Base-by-base conservation (phyloP, 2,797 vertebrate genomes). In the Danio tinwini region DNA sequence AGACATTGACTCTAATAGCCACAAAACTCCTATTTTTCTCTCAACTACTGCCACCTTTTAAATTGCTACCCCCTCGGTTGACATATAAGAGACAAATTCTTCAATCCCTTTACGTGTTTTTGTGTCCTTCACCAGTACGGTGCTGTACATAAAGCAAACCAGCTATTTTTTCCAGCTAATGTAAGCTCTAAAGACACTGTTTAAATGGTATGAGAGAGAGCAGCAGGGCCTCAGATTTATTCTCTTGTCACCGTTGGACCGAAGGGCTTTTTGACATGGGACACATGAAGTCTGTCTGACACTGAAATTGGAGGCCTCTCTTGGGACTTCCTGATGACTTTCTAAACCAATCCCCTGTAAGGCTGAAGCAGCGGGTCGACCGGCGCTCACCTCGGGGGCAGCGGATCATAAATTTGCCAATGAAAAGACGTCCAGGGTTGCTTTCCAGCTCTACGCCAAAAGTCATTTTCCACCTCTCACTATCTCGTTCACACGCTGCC, bases 391-490 rank as follows among this genome's bases (percentile, higher is more conserved):
- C 76, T 70, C 68, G 29, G 72, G 29, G 13, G 70, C n/a, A 78
- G 59, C 17, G n/a, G 78, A 88, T 89, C 87, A 87, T 93, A 93
- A 92, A 93, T 92, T 90, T 87, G 63, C 73, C 81, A 63, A 71
- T 81, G 74, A 87, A 84, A 88, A 88, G 84, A 93, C 87, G 88
- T 87, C 87, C 88, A 85, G 89, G 89, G 92, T 91, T 89, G 79
- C 82, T 68, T 53, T 42, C 53, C 70, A 68, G 65, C 69, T 78
- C 71, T 61, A 55, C 58, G 47, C 73, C 79, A 83, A 83, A 77
- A 83, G 83, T 87, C 78, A 80, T 86, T 87, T 86, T 83, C 84
- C 80, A 65, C 77, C 61, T 68, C 81, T 81, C 62, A 65, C 87
- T 76, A 62, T 6, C 82, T 67, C 58, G 29, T 74, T 84, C 74